Conservation (phyloP, 2,797 vertebrate species). For the Cichlasoma orientale region DNA sequence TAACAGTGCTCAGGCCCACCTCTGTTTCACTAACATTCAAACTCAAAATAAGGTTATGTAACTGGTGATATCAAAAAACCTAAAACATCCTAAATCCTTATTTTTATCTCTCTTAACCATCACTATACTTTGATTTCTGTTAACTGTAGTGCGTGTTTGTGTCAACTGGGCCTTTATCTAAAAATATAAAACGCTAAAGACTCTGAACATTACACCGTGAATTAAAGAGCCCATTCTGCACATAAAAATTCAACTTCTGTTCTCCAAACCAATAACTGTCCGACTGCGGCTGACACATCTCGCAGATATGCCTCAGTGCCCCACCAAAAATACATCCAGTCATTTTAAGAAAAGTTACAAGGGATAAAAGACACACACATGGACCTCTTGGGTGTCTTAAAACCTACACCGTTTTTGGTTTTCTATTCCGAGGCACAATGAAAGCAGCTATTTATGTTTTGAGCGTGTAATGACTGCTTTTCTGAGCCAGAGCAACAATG, state of each 20-base stretch:
- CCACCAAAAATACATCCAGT: constrained; percentile 52
- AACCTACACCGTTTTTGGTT: constrained; percentile 34
- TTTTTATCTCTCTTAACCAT: fast-evolving
- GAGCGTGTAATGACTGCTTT: constrained; percentile 51
- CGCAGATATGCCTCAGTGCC: constrained; percentile 38
- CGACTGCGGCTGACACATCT: constrained; percentile 28
- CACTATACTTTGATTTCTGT: not conserved
- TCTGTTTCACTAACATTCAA: not conserved
- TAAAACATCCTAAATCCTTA: no score
- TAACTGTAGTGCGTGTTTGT: not conserved
- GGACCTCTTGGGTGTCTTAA: constrained; percentile 44
- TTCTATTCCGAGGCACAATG: constrained; percentile 64
- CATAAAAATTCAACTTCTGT: constrained; percentile 10
- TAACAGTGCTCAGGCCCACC: not conserved
- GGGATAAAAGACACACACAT: constrained; percentile 53
- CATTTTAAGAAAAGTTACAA: constrained; percentile 58
- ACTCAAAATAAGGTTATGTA: not conserved
- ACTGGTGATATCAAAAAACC: no score
- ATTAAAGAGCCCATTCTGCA: not conserved
- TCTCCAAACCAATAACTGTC: not conserved
- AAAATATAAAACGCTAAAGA: not conserved
- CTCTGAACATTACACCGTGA: not conserved
- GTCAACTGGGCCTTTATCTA: not conserved
- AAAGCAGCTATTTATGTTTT: constrained; percentile 66
- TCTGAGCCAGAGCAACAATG: constrained; percentile 49